These are phyloP conservation scores for Chelonia mydas DNA, from an alignment of 2,797 vertebrate species.

Conservation along the genomic window DNA sequence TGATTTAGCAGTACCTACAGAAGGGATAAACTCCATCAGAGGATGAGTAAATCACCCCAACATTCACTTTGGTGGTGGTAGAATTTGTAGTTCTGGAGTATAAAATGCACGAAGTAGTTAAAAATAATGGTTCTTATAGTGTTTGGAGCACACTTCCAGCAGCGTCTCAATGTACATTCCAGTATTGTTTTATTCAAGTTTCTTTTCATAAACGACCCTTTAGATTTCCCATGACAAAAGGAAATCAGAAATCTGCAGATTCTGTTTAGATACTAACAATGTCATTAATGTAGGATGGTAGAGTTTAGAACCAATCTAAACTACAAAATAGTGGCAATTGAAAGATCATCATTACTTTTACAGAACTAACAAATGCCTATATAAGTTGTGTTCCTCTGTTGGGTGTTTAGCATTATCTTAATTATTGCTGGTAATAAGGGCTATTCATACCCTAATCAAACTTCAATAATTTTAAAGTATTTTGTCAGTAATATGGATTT, in stretches of 20 bases:
- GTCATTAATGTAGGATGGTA: neutral
- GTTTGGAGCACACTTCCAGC: neutral
- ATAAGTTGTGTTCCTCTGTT: neutral
- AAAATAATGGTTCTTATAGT: neutral
- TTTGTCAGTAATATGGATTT: neutral
- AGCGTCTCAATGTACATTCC: neutral
- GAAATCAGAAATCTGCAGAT: neutral
- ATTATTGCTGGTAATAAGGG: constrained; percentile 24
- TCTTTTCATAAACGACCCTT: neutral
- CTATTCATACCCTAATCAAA: constrained; percentile 41
- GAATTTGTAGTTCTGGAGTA: neutral
- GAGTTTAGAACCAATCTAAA: neutral
- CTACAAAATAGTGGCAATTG: neutral
- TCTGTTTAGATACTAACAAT: neutral
- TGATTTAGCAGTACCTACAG: neutral
- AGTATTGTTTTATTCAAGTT: neutral
- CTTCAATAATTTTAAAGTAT: constrained; percentile 39
- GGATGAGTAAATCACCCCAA: neutral
- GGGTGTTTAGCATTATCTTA: constrained; percentile 36
- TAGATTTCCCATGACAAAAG: neutral
- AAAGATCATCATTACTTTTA: constrained; percentile 21
- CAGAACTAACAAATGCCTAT: constrained; percentile 6
- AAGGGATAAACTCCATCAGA: neutral
- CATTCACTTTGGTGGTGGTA: neutral
- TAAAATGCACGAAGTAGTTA: neutral